Evolutionary conservation across 2,888 invertebrate genomes (phyloP).

Genomic region (Alloplasta piceator): DNA sequence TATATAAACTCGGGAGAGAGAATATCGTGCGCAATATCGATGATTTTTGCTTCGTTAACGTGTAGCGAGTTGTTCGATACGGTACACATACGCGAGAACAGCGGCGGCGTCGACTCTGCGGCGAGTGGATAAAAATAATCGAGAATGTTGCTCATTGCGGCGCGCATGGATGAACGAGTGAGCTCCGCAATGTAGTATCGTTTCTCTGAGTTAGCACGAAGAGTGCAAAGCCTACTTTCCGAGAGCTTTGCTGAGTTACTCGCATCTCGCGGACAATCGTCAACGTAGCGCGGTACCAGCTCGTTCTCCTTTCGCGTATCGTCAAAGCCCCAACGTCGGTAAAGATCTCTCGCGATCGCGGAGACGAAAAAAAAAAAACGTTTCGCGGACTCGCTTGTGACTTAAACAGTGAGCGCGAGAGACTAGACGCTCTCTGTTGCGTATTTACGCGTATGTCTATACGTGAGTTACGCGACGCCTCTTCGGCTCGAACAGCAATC

Average conservation of each 20-base stretch:
- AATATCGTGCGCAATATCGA: conserved; percentile 62
- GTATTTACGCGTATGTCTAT: conserved; percentile 73
- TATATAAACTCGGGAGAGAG: conserved; percentile 30
- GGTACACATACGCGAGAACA: conserved; percentile 47
- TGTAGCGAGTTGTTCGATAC: conserved; percentile 38
- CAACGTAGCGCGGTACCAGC: conserved; percentile 37
- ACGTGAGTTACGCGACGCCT: conserved; percentile 80
- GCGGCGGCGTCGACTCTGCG: conserved; percentile 45
- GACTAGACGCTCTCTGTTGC: conserved; percentile 49
- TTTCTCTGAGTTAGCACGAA: conserved; percentile 56
- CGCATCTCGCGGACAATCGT: conserved; percentile 47
- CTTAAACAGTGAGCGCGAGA: conserved; percentile 14
- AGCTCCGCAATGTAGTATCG: conserved; percentile 20
- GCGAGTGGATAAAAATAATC: conserved; percentile 72
- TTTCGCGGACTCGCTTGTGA: conserved; percentile 31
- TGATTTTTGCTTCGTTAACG: conserved; percentile 66
- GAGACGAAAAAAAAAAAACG: conserved; percentile 53
- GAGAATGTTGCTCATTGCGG: conserved; percentile 73
- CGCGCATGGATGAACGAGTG: conserved; percentile 26
- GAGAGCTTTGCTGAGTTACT: conserved; percentile 61
- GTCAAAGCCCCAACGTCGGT: conserved; percentile 46
- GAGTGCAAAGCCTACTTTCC: conserved; percentile 73
- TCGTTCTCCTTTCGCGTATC: conserved; percentile 58
- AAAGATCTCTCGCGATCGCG: conserved; percentile 32
- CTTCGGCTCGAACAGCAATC: conserved; percentile 2